Conservation (phyloP, 2,888 invertebrate genomes). For the Lydus trimaculatus region DNA sequence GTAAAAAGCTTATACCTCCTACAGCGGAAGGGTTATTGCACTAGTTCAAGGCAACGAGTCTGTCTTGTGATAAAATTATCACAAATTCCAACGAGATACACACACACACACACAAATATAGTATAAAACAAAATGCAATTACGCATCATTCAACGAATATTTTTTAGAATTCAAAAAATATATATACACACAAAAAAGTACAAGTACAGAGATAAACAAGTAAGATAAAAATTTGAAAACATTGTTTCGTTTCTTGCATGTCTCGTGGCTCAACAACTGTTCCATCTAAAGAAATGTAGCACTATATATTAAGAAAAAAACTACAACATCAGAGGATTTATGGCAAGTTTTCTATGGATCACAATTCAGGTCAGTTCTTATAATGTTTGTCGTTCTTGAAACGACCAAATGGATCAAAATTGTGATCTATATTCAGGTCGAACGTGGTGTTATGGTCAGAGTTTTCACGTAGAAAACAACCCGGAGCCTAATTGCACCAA, state of each 20-base stretch:
- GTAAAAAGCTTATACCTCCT: constrained; percentile 13
- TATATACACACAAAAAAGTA: neutral
- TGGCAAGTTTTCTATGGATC: neutral
- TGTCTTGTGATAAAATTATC: constrained; percentile 11
- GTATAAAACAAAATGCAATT: neutral
- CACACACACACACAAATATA: neutral
- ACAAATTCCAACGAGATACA: neutral
- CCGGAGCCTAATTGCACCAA: constrained; percentile 13
- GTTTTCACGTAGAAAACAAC: constrained; percentile 4
- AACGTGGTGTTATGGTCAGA: constrained; percentile 10
- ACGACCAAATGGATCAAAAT: constrained; percentile 2
- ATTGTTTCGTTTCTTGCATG: neutral
- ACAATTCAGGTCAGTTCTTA: neutral
- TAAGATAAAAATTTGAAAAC: neutral
- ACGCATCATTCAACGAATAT: neutral
- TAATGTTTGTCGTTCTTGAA: neutral
- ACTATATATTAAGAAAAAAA: neutral
- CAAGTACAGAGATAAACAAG: neutral
- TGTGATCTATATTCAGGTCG: constrained; percentile 3
- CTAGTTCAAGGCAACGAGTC: constrained; percentile 7
- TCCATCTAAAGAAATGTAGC: neutral
- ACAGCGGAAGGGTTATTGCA: constrained; percentile 14
- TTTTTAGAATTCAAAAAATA: neutral
- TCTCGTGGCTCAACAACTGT: neutral
- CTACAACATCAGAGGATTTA: neutral